These are phyloP conservation scores for Oreochromis mossambicus DNA, from an alignment of 2,797 vertebrate species.

Conservation along the genomic window DNA sequence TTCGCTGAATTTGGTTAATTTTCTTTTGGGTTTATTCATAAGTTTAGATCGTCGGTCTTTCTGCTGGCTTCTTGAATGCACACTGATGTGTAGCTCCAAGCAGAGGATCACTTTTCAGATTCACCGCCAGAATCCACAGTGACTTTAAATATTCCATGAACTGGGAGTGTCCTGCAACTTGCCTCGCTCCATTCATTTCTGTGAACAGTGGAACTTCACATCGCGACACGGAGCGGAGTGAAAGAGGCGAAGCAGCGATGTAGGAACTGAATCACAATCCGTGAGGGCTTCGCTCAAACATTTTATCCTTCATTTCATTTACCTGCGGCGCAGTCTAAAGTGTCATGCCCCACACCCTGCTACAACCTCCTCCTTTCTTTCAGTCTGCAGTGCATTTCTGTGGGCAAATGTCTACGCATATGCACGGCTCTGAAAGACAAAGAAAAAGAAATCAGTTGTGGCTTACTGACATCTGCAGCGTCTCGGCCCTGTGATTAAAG, in stretches of 20 bases:
- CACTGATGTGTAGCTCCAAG: background rate
- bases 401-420: slow-evolving; percentile 60
- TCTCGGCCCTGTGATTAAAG: background rate
- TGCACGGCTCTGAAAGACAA: slow-evolving; percentile 52
- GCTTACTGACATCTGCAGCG: background rate
- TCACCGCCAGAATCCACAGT: slow-evolving; percentile 19
- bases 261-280: slow-evolving; percentile 27
- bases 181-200: slow-evolving; percentile 18
- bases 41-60: background rate
- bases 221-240: background rate
- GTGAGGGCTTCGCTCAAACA: background rate
- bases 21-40: no score
- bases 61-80: background rate
- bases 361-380: slow-evolving; percentile 22
- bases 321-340: slow-evolving; percentile 12
- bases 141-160: slow-evolving; percentile 58
- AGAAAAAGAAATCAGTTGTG: slow-evolving; percentile 33
- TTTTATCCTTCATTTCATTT: background rate
- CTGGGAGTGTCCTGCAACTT: slow-evolving; percentile 52
- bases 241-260: background rate
- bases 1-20: background rate
- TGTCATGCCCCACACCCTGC: slow-evolving; percentile 32
- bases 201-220: slow-evolving; percentile 23
- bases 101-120: slow-evolving; percentile 11
- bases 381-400: slow-evolving; percentile 57